Base-by-base conservation (phyloP, 2,113 vertebrate species). In the Malaclemys terrapin region DNA sequence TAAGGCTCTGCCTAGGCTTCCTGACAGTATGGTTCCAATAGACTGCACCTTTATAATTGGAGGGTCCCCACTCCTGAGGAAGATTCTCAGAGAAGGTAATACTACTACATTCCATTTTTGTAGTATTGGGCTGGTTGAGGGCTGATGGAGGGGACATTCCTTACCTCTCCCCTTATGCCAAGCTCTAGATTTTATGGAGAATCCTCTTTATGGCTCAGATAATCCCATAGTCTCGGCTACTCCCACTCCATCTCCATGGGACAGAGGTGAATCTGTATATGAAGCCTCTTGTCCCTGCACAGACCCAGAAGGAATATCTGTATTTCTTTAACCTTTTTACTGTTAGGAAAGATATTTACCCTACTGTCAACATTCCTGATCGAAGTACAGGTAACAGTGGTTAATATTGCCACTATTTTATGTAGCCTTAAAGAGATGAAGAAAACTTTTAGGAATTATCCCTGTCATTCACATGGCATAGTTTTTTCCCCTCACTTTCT, bases 231-330 rank as follows among this genome's bases (percentile, higher is more conserved):
- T 38, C 35, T 10, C 11, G 5, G 22, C 75, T 76, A 22, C 42
- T 45, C 10, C 75, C 42, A 25, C 42, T 45, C 10, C 12, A 47
- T 76, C 10, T 38, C 75, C 38, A 10, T 75, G 5, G 20, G 72
- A 75, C 11, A 75, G 38, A 42, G 38, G 22, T 75, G 72, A 75
- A 75, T 42, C 72, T 75, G 10, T 42, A 75, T 22, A 25, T 38
- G 11, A 82, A 14, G 42, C 25, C 1, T 69, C 1, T 24, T 82
- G n/a, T 83, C 38, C 4, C 2, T 80, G 65, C 29, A 45, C 8
- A 79, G 6, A 1, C 3, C 0, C 78, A 19, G 82, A 59, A 91
- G 9, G 84, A 54, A 12, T 38, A 0, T 24, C 14, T 16, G n/a
- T 35, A 3, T 54, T 62, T 75, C 25, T 76, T 86, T 6, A 47